Evolutionary conservation across 2,888 invertebrate genomes (phyloP), one percentile per base, ranked within the genome.

Genomic region (Anthrax anthrax): DNA sequence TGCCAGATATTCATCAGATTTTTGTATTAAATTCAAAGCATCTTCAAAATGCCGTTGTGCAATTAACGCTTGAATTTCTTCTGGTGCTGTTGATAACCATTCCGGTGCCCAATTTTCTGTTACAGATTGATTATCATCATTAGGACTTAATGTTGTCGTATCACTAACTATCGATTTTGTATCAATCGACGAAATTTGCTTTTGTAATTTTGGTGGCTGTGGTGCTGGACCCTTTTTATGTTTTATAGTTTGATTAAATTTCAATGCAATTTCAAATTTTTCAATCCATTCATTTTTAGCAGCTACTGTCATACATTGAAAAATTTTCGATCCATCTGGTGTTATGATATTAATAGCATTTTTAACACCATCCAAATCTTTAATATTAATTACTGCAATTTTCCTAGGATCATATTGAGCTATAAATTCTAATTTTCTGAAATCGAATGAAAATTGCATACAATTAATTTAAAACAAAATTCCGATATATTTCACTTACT

Each of bases 11-110:
- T 73, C 70, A 50, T 74, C 73, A 0, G 77, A 72, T 57, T 78
- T 80, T 54, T 84, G 82, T 54, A 95, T 77, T 14, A 92, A 71
- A 52, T 79, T 77, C 53, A 90, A 83, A 2, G 94, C 92, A 60
- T 88, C 89, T 64, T 94, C 90, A 61, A 96, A 96, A 67, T 95
- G 90, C 56, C 96, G 77, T 67, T 96, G 92, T 1, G 95, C 96
- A 54, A 96, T 87, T 57, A 84, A 79, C 14, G 95, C 92, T 71
- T 97, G 94, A 46, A 97, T 71, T 66, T 96, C 95, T 64, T 96
- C 96, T 1, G 89, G 83, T 4, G 89, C 81, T 65, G 95, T 92
- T 47, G 81, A 69, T 46, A 96, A 68, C 95, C 95, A 96, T 60
- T 90, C 89, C 0, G 91, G 88, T 0, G 60, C 63, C 51, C 58